Conservation (phyloP, 2,888 invertebrate species). For the Stegophylla sp. region DNA sequence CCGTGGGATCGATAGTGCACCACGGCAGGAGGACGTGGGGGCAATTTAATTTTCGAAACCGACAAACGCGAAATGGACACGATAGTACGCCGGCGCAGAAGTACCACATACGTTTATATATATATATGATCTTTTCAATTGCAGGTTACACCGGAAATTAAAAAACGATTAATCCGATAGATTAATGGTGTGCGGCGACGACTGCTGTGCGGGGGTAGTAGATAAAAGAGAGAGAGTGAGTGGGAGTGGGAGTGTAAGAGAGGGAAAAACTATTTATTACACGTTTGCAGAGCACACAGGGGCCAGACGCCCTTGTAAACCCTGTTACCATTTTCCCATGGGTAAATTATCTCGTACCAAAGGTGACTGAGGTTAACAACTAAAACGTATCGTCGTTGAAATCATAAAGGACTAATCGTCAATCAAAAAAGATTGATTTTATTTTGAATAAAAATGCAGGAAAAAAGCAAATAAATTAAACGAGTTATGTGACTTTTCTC, state of each 20-base stretch:
- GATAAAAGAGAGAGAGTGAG: neutral
- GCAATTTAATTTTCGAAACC: neutral
- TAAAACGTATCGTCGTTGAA: no score
- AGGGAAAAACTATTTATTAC: conserved; percentile 36
- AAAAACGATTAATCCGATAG: conserved; percentile 47
- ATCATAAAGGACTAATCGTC: no score
- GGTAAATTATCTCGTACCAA: no score
- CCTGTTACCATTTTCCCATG: no score
- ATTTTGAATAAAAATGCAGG: no score
- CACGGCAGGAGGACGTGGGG: neutral
- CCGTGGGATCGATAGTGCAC: neutral
- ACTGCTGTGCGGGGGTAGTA: neutral
- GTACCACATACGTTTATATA: neutral
- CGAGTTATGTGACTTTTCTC: no score
- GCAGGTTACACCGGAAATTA: conserved; percentile 46
- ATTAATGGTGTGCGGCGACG: conserved; percentile 27
- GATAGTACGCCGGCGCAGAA: neutral
- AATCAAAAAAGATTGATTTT: no score
- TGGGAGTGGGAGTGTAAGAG: neutral
- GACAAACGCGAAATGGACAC: conserved; percentile 3
- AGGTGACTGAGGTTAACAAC: no score
- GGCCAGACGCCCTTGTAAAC: neutral
- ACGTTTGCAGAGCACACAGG: neutral
- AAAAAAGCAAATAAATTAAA: no score
- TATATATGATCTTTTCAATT: conserved; percentile 5